Evolutionary conservation across 2,888 invertebrate genomes (phyloP).

Genomic region (Axea sp.): DNA sequence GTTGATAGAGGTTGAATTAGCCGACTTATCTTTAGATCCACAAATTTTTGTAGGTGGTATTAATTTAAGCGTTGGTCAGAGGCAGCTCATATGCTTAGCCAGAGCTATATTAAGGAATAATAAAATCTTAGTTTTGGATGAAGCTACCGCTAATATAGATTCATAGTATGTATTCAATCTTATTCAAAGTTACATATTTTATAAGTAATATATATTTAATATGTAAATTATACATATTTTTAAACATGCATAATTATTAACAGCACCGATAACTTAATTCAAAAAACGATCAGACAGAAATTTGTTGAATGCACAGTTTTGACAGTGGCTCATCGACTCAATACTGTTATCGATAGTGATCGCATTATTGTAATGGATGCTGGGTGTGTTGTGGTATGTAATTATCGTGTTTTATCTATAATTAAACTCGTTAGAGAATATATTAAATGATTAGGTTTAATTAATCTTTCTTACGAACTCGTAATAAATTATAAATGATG

Average conservation of each 20-base stretch:
- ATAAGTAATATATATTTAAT: too few species aligned
- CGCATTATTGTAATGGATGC: constrained; percentile 92
- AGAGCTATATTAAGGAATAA: constrained; percentile 84
- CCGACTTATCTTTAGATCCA: constrained; percentile 80
- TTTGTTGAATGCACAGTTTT: constrained; percentile 83
- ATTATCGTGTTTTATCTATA: too few species aligned
- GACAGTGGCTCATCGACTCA: constrained; percentile 90
- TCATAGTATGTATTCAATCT: constrained; percentile 81
- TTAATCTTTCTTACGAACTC: too few species aligned
- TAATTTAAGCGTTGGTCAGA: constrained; percentile 85
- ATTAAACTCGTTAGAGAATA: too few species aligned
- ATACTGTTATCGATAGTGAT: constrained; percentile 96
- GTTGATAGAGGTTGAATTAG: constrained; percentile 82
- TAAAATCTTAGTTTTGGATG: constrained; percentile 84
- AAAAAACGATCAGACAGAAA: constrained; percentile 81
- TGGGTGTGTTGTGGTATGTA: constrained; percentile 83
- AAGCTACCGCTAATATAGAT: constrained; percentile 87
- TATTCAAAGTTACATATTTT: too few species aligned
- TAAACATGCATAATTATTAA: too few species aligned
- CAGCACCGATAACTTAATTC: constrained; percentile 82
- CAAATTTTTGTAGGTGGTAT: constrained; percentile 81
- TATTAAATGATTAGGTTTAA: too few species aligned
- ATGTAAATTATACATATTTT: too few species aligned
- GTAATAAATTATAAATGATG: too few species aligned
- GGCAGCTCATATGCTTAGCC: constrained; percentile 85